Conservation (phyloP, 1,140 invertebrate species). For the Andricus grossulariae region DNA sequence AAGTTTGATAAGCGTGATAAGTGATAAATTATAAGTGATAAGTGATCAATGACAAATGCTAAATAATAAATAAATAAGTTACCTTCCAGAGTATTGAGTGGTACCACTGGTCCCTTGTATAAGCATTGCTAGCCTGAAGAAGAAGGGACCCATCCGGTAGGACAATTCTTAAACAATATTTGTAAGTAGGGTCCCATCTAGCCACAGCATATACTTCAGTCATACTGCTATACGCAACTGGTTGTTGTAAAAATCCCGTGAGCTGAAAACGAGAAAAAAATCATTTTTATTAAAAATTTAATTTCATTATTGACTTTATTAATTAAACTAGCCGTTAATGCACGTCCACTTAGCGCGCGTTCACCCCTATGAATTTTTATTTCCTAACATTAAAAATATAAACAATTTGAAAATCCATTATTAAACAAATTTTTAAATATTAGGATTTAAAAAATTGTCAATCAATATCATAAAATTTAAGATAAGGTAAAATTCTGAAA, state of each 20-base stretch:
- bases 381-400: too few species aligned
- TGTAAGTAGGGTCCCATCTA: slow-evolving; percentile 87
- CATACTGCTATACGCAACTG: slow-evolving; percentile 86
- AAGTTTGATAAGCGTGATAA: too few species aligned
- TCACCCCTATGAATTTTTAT: too few species aligned
- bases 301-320: not conserved
- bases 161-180: slow-evolving; percentile 88
- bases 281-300: slow-evolving; percentile 1
- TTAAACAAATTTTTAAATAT: too few species aligned
- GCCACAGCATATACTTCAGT: slow-evolving; percentile 88
- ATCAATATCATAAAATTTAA: too few species aligned
- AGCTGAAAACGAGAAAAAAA: slow-evolving; percentile 81
- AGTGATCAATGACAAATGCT: too few species aligned
- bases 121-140: slow-evolving; percentile 87
- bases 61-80: slow-evolving; percentile 49
- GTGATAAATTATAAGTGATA: too few species aligned
- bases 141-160: slow-evolving; percentile 86
- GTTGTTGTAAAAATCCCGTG: slow-evolving; percentile 83
- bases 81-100: slow-evolving; percentile 92
- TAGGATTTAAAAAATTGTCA: too few species aligned
- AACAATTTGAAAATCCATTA: too few species aligned
- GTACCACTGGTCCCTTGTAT: slow-evolving; percentile 90
- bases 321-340: too few species aligned
- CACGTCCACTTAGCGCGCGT: too few species aligned
- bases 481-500: too few species aligned